Conservation (phyloP, 1,140 invertebrate species). For the Kradibia gibbosae region DNA sequence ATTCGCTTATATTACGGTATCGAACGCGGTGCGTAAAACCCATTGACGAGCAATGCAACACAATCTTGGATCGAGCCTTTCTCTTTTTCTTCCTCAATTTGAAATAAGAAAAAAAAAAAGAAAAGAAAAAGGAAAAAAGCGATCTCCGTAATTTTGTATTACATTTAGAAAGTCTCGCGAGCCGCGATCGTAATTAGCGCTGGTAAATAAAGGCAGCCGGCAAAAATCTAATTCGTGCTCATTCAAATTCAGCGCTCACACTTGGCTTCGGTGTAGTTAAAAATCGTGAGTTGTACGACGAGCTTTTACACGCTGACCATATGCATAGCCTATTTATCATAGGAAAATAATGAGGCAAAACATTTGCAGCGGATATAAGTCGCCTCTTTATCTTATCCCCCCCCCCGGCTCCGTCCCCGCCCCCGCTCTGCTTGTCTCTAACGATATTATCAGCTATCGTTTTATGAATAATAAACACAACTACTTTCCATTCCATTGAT, state of each 20-base stretch:
- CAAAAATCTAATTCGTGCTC: background rate
- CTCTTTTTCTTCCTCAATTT: no score
- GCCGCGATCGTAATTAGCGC: background rate
- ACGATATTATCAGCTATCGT: background rate
- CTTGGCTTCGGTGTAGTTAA: background rate
- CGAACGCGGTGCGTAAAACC: no score
- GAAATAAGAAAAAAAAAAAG: no score
- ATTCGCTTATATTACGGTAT: no score
- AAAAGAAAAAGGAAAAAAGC: no score
- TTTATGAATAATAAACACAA: conserved; percentile 2
- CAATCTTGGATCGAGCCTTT: no score
- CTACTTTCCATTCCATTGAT: background rate
- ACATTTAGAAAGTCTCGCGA: background rate
- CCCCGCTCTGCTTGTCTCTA: background rate
- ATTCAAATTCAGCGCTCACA: background rate
- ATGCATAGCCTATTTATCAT: conserved; percentile 26
- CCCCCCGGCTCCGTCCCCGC: background rate
- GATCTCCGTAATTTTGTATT: no score
- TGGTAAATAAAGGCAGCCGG: background rate
- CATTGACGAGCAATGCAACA: no score
- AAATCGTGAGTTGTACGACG: background rate
- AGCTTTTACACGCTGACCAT: background rate
- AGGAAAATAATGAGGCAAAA: conserved; percentile 18
- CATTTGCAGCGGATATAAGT: background rate
- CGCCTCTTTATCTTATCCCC: conserved; percentile 20